phyloP scores from a whole-genome alignment of 2,113 vertebrate species.

The Microcebus jonahi region DNA sequence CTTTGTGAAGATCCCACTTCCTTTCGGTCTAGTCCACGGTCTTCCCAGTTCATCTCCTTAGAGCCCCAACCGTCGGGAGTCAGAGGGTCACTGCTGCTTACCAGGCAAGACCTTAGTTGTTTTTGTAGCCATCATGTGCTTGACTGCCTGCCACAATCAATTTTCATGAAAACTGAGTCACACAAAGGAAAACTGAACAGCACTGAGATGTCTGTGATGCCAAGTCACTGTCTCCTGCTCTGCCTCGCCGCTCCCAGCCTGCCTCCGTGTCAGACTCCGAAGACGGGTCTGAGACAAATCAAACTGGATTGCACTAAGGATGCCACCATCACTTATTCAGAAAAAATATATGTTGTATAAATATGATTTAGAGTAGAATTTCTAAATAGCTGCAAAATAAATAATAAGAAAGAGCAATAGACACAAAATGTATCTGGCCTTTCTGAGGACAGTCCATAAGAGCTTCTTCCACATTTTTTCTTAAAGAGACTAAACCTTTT shows the following conservation, averaged over 20 bases:
- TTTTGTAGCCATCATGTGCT: too few species aligned
- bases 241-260: too few species aligned
- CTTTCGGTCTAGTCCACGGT: too few species aligned
- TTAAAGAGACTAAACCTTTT: neutral
- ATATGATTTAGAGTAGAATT: neutral
- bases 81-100: too few species aligned
- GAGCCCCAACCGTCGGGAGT: too few species aligned
- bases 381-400: neutral
- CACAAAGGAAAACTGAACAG: neutral
- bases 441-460: neutral
- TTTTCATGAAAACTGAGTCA: neutral
- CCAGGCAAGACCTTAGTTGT: too few species aligned
- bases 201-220: neutral
- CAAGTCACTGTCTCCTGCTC: fast-evolving
- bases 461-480: neutral
- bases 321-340: neutral
- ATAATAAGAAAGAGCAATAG: neutral
- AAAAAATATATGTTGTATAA: neutral
- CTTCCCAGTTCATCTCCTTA: too few species aligned
- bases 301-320: fast-evolving
- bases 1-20: too few species aligned
- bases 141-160: neutral
- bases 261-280: too few species aligned
- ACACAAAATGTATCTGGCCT: fast-evolving
- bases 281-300: neutral